Conservation (phyloP, 2,113 vertebrate species). For the Aythya baeri region DNA sequence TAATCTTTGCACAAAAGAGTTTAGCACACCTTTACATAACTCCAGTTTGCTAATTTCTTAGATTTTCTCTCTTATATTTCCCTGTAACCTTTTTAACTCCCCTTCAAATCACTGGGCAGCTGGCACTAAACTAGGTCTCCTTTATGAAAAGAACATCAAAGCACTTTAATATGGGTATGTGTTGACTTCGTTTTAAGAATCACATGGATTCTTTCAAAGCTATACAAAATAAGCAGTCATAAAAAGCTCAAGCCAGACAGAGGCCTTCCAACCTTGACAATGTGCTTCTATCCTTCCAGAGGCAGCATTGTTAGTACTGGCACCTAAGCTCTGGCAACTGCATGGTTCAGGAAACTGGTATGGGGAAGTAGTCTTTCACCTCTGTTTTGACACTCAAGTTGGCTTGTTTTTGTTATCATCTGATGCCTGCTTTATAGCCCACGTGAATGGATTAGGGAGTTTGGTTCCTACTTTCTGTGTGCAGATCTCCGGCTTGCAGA, state of each 20-base stretch:
- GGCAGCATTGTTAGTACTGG: background rate
- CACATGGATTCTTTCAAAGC: background rate
- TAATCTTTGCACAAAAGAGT: background rate
- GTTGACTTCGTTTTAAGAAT: background rate
- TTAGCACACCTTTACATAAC: background rate
- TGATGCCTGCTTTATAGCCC: background rate
- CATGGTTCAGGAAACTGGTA: background rate
- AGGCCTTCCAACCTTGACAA: background rate
- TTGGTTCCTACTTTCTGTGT: background rate
- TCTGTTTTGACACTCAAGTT: background rate
- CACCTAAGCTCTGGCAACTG: background rate
- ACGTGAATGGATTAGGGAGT: background rate
- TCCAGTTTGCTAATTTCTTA: slow-evolving; percentile 28
- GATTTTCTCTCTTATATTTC: slow-evolving; percentile 29
- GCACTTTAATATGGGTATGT: background rate
- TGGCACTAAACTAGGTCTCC: background rate
- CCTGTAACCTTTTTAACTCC: slow-evolving; percentile 27
- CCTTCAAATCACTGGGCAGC: background rate
- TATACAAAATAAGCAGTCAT: background rate
- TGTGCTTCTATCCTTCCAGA: background rate
- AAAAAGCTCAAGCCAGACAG: background rate
- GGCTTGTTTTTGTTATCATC: background rate
- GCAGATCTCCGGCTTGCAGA: background rate
- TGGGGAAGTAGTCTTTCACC: background rate
- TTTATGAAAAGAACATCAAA: background rate